Conservation (phyloP, 2,888 invertebrate genomes). For the Trachelus iudaicus region DNA sequence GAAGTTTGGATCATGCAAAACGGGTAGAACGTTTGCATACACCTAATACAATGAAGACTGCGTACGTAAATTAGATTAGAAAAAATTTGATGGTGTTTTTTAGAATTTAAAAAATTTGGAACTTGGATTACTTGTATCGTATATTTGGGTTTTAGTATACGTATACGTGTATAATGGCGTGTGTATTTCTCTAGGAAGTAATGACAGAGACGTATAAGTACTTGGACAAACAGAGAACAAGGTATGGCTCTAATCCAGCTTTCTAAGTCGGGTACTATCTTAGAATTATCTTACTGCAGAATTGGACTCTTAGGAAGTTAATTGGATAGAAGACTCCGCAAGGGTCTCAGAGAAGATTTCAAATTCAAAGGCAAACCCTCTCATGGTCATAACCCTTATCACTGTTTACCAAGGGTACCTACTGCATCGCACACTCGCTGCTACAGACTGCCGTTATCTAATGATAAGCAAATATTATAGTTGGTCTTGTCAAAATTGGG, state of each 20-base stretch:
- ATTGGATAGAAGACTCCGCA: slow-evolving; percentile 40
- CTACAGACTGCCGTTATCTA: background rate
- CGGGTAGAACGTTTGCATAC: too few relatives aligned
- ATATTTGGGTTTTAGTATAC: too few relatives aligned
- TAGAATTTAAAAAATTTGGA: background rate
- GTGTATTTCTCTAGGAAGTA: background rate
- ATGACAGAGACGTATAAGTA: background rate
- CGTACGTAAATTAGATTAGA: too few relatives aligned
- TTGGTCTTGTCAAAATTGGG: background rate
- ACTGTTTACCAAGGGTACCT: slow-evolving; percentile 40
- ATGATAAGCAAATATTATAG: slow-evolving; percentile 11
- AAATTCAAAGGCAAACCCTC: slow-evolving; percentile 1
- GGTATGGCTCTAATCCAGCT: background rate
- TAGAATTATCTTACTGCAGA: slow-evolving; percentile 51
- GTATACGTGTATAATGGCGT: background rate
- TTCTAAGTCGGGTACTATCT: slow-evolving; percentile 40
- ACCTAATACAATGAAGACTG: too few relatives aligned
- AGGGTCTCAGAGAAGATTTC: slow-evolving; percentile 3
- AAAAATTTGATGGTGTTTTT: too few relatives aligned
- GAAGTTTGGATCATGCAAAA: too few relatives aligned
- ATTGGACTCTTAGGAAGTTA: slow-evolving; percentile 53
- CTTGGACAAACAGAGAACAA: background rate
- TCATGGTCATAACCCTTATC: slow-evolving; percentile 36
- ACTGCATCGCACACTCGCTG: slow-evolving; percentile 13
- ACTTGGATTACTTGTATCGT: background rate